These are phyloP conservation scores for Speoplatyrhinus poulsoni DNA, from an alignment of 2,113 vertebrate species.

Conservation along the genomic window DNA sequence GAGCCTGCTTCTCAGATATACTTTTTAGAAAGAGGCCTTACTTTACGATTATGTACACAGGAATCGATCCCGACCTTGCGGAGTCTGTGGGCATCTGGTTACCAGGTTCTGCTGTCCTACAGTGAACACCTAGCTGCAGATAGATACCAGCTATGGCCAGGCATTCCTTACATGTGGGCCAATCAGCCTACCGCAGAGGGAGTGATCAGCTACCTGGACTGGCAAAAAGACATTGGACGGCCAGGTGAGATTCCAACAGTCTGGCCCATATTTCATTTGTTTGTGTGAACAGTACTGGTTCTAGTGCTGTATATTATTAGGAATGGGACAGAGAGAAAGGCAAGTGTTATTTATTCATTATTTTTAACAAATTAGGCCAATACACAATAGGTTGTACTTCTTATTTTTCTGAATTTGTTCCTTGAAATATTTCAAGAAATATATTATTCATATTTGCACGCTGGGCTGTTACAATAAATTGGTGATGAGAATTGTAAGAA, in stretches of 20 bases:
- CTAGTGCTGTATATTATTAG: background rate
- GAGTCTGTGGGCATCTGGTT: constrained; percentile 79
- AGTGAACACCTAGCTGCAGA: constrained; percentile 61
- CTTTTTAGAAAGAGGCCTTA: constrained; percentile 5
- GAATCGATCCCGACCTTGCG: constrained; percentile 72
- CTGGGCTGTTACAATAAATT: too few relatives aligned
- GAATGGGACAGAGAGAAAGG: too few relatives aligned
- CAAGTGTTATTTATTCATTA: too few relatives aligned
- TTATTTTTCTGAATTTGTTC: too few relatives aligned
- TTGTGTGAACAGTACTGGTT: background rate
- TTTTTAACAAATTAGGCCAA: too few relatives aligned
- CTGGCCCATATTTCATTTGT: background rate
- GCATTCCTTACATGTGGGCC: constrained; percentile 88
- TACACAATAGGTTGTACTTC: too few relatives aligned
- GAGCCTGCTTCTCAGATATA: background rate
- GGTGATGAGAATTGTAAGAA: too few relatives aligned
- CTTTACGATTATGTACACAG: constrained; percentile 57
- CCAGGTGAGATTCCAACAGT: constrained; percentile 75
- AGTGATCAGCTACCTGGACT: constrained; percentile 80
- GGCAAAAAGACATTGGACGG: constrained; percentile 77
- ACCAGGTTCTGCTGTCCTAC: constrained; percentile 86
- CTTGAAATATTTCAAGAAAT: too few relatives aligned
- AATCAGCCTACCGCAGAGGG: constrained; percentile 69
- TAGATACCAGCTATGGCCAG: constrained; percentile 81
- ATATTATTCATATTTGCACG: too few relatives aligned